These are phyloP conservation scores for Urocitellus parryii DNA, from an alignment of 2,113 vertebrate species.

Conservation along the genomic window DNA sequence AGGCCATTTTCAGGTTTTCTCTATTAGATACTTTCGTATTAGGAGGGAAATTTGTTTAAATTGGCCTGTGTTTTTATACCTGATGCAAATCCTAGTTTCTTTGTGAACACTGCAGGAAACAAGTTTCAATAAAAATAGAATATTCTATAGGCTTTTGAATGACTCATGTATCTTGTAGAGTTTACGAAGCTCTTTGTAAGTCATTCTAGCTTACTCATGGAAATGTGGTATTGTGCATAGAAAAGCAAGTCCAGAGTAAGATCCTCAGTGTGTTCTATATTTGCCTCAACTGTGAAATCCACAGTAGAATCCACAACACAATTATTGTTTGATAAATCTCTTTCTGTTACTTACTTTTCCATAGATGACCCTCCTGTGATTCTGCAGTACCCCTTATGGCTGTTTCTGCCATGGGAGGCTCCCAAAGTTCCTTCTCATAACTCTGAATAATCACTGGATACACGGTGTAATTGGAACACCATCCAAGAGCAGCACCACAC, in stretches of 20 bases:
- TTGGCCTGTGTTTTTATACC: background rate
- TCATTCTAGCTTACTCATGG: background rate
- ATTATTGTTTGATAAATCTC: background rate
- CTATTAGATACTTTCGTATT: background rate
- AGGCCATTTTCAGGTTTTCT: background rate
- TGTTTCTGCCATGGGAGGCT: background rate
- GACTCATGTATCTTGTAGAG: accelerated
- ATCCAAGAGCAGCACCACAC: accelerated
- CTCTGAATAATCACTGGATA: accelerated
- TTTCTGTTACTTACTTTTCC: accelerated
- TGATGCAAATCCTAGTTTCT: background rate
- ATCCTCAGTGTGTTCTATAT: background rate
- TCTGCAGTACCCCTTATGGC: background rate
- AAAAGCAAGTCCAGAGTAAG: background rate
- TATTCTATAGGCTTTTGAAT: background rate
- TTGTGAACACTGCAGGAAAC: background rate
- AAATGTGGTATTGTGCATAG: background rate
- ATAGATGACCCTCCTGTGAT: background rate
- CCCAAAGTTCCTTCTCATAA: background rate
- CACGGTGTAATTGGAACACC: background rate
- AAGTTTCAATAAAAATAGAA: background rate
- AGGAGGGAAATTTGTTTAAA: background rate
- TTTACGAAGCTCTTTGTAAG: background rate
- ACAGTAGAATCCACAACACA: background rate
- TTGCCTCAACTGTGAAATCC: background rate